phyloP scores from a whole-genome alignment of 30 jellyfish, hydroid and myxozoan genomes.

The Kudoa iwatai region DNA sequence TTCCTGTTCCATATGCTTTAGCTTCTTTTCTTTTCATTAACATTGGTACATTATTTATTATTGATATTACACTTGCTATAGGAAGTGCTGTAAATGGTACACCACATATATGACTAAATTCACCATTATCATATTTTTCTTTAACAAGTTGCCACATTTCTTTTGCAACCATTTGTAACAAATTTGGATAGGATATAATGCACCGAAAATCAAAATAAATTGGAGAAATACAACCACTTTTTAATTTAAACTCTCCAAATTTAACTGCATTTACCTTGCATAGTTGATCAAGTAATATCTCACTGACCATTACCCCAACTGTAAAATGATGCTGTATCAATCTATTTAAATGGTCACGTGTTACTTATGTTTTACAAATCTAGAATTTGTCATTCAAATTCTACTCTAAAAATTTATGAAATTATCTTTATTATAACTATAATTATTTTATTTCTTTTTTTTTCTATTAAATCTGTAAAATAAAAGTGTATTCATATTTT shows the following conservation, averaged over 20 bases:
- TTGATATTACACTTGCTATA: constrained; percentile 27
- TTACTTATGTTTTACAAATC: too few species aligned
- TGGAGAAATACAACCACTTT: constrained; percentile 25
- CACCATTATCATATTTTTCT: constrained; percentile 3
- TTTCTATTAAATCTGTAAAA: too few species aligned
- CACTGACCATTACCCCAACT: too few species aligned
- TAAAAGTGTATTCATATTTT: too few species aligned
- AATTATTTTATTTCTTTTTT: too few species aligned
- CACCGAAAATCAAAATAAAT: constrained; percentile 24
- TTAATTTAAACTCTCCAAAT: constrained; percentile 19
- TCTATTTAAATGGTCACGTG: too few species aligned
- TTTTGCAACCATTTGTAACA: constrained; percentile 11
- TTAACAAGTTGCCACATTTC: constrained; percentile 9
- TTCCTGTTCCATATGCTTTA: constrained; percentile 49
- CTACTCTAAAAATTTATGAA: too few species aligned
- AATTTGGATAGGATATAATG: constrained; percentile 12
- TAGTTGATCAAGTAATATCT: too few species aligned
- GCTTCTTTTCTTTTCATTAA: constrained; percentile 33
- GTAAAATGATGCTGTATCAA: too few species aligned
- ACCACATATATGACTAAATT: constrained; percentile 15
- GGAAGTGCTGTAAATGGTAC: constrained; percentile 77
- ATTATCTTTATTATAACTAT: too few species aligned
- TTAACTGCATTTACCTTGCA: constrained; percentile 15
- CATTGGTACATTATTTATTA: constrained; percentile 29
- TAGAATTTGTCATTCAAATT: too few species aligned